Percentiles rank a stretch among this genome's conserved stretches.
phyloP scores from a whole-genome alignment of 2,797 vertebrate genomes.

The Otus scops region DNA sequence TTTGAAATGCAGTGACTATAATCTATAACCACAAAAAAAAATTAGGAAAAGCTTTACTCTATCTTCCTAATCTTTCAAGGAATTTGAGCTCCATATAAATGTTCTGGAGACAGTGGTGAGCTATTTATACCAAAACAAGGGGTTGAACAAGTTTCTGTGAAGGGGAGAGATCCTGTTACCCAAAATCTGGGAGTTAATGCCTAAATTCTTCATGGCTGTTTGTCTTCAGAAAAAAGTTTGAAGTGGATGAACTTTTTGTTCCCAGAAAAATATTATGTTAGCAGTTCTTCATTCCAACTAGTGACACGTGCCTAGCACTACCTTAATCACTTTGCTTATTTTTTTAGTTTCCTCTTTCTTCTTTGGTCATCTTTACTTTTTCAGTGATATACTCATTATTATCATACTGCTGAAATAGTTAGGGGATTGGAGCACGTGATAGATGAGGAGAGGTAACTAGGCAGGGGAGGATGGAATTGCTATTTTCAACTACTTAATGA shows the following conservation, averaged over 20 bases:
- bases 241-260: neutral
- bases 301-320: neutral
- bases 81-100: neutral
- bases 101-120: neutral
- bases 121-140: accelerated
- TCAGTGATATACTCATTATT: neutral
- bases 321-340: neutral
- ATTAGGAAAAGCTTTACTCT: neutral
- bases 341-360: neutral
- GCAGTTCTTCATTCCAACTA: neutral
- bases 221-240: neutral
- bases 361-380: neutral
- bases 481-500: neutral
- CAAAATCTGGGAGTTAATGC: neutral
- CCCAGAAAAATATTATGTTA: neutral
- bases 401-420: neutral
- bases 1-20: neutral
- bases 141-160: accelerated
- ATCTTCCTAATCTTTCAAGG: neutral
- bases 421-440: neutral
- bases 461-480: accelerated
- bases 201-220: neutral
- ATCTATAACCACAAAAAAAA: neutral
- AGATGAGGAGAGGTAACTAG: neutral
- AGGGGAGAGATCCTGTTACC: accelerated